Evolutionary conservation across 2,797 vertebrate genomes (phyloP).

Genomic region (Neoniphon sammara): DNA sequence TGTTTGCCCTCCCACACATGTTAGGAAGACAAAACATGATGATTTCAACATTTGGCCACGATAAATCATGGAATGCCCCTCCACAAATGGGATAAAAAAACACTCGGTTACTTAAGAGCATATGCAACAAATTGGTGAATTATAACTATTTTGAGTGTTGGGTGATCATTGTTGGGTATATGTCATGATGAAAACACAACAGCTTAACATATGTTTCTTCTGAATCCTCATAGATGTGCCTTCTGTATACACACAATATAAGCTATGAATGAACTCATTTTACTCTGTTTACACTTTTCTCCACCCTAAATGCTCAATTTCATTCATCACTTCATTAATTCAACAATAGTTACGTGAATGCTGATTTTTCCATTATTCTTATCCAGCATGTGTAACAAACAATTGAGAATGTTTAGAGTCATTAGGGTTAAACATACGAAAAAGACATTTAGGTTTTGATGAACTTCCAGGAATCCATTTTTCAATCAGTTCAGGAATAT

Average conservation of each 20-base stretch:
- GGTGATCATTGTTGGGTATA: too few relatives aligned
- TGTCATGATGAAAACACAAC: too few relatives aligned
- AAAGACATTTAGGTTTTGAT: neutral
- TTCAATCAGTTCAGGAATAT: neutral
- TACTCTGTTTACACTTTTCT: neutral
- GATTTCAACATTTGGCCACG: neutral
- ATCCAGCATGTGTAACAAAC: too few relatives aligned
- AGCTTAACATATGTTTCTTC: too few relatives aligned
- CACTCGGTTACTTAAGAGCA: neutral
- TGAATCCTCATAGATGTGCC: neutral
- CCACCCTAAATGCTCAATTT: neutral
- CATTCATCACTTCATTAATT: neutral
- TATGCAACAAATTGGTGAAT: neutral
- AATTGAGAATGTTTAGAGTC: neutral
- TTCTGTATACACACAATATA: neutral
- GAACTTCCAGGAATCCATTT: too few relatives aligned
- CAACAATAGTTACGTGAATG: neutral
- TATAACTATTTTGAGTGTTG: too few relatives aligned
- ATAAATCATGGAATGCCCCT: neutral
- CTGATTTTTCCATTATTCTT: neutral
- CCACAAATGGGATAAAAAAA: neutral
- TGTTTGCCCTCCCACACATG: conserved; percentile 7
- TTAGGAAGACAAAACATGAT: neutral
- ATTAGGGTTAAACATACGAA: neutral
- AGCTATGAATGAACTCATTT: neutral